Conservation (phyloP, 2,113 vertebrate species). For the Festucalex cinctus region DNA sequence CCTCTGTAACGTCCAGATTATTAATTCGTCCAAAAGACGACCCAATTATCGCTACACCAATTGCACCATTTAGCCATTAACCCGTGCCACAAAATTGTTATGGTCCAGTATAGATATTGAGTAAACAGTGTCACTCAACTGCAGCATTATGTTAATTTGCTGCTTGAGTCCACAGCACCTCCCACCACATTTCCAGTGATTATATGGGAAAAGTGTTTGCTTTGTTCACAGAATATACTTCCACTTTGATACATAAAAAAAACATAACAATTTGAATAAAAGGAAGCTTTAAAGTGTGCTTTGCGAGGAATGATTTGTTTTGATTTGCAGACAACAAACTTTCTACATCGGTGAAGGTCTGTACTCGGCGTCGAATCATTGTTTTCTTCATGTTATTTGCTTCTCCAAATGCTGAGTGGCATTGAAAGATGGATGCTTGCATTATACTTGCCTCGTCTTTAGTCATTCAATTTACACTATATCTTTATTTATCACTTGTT, state of each 20-base stretch:
- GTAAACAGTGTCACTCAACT: too few relatives aligned
- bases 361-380: not conserved
- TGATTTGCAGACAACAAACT: not conserved
- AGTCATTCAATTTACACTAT: constrained; percentile 4
- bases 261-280: not conserved
- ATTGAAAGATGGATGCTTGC: not conserved
- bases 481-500: constrained; percentile 36
- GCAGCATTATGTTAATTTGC: too few relatives aligned
- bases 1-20: too few relatives aligned
- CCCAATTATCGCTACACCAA: too few relatives aligned
- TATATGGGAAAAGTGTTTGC: not conserved
- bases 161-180: not conserved
- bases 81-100: too few relatives aligned
- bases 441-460: not conserved
- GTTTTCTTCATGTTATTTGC: not conserved
- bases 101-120: too few relatives aligned
- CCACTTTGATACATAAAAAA: not conserved
- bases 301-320: too few relatives aligned
- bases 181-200: not conserved
- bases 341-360: not conserved
- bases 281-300: not conserved
- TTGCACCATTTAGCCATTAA: too few relatives aligned
- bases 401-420: not conserved
- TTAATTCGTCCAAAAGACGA: too few relatives aligned
- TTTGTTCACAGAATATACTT: not conserved